Percentiles rank a stretch among this genome's conserved stretches.
Evolutionary conservation across 2,113 vertebrate species (phyloP).

Genomic region (Corythornis cristatus): DNA sequence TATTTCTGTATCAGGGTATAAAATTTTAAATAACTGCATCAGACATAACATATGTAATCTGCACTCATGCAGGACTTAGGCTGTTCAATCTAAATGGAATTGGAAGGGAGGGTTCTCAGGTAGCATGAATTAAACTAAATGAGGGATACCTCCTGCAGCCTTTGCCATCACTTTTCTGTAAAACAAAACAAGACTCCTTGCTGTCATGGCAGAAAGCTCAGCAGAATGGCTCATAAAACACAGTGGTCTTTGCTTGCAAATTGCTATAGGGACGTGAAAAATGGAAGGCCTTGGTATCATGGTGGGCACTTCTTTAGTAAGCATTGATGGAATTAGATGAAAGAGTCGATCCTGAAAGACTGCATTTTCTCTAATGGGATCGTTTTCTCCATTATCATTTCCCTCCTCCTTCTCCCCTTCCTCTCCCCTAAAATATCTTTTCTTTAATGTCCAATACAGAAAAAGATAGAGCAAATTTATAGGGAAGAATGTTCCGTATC

Average conservation of each 20-base stretch:
- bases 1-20: neutral
- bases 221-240: neutral
- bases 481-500: neutral
- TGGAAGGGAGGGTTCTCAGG: slow-evolving; percentile 16
- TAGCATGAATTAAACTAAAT: slow-evolving; percentile 29
- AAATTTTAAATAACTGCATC: slow-evolving; percentile 21
- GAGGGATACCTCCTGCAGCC: neutral
- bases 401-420: neutral
- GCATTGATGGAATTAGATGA: neutral
- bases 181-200: slow-evolving; percentile 11
- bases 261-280: neutral
- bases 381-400: neutral
- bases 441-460: neutral
- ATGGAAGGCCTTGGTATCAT: neutral
- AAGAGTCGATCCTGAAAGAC: neutral
- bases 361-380: neutral
- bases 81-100: slow-evolving; percentile 1
- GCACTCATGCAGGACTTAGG: neutral
- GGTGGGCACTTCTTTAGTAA: neutral
- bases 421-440: neutral
- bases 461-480: neutral
- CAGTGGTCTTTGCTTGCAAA: neutral
- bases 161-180: neutral
- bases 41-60: neutral
- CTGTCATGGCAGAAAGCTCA: neutral